Evolutionary conservation across 2,888 invertebrate species (phyloP).

Genomic region (Clostera curtula): DNA sequence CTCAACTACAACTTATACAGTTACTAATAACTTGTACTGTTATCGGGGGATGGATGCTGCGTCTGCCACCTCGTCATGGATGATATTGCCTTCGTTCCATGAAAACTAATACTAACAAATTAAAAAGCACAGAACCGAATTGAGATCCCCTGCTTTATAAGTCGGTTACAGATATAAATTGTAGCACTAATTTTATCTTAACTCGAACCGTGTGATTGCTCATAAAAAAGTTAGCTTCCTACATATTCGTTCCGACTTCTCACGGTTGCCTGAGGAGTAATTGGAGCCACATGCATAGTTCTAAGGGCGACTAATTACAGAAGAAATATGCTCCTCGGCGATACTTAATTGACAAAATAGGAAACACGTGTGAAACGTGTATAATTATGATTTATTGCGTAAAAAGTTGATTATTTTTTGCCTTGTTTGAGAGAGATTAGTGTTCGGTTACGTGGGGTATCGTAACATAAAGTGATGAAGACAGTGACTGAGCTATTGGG

Average conservation of each 20-base stretch:
- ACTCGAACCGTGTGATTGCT: slow-evolving; percentile 1
- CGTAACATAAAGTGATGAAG: background rate
- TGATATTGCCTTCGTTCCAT: too few relatives aligned
- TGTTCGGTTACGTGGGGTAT: slow-evolving; percentile 12
- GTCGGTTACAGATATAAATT: too few relatives aligned
- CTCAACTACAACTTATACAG: too few relatives aligned
- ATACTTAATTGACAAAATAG: slow-evolving; percentile 46
- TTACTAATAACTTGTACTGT: too few relatives aligned
- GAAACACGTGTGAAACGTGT: slow-evolving; percentile 36
- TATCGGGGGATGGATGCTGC: too few relatives aligned
- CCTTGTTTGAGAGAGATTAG: slow-evolving; percentile 21
- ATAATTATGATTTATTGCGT: slow-evolving; percentile 45
- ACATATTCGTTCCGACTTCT: slow-evolving; percentile 27
- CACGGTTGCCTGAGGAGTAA: slow-evolving; percentile 49
- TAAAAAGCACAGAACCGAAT: too few relatives aligned
- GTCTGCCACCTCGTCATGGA: too few relatives aligned
- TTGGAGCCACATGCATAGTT: slow-evolving; percentile 44
- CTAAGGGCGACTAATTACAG: slow-evolving; percentile 43
- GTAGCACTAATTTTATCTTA: too few relatives aligned
- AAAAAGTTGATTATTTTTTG: slow-evolving; percentile 15
- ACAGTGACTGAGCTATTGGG: too few relatives aligned
- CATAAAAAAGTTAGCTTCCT: slow-evolving; percentile 12
- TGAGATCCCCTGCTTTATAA: too few relatives aligned
- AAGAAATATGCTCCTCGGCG: slow-evolving; percentile 45
- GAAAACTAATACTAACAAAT: too few relatives aligned